These are phyloP conservation scores for Thunnus thynnus DNA, from an alignment of 2,113 vertebrate genomes.

Conservation along the genomic window DNA sequence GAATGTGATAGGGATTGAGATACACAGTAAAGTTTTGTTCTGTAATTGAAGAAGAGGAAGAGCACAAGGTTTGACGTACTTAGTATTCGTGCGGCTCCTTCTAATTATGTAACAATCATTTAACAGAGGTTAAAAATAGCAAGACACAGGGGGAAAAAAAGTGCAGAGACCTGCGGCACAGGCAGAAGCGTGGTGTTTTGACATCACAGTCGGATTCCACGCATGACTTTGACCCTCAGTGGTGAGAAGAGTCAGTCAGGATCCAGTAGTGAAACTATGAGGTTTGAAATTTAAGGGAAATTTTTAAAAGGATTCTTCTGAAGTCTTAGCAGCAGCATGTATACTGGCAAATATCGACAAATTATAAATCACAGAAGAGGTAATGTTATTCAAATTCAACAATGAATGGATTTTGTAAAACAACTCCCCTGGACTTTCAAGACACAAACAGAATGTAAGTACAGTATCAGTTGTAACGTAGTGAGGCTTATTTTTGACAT, in stretches of 20 bases:
- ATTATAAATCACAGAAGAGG: not conserved
- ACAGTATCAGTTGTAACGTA: constrained; percentile 1
- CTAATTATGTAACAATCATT: constrained; percentile 26
- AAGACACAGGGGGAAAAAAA: not conserved
- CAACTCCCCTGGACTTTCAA: constrained; percentile 19
- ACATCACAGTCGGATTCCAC: constrained; percentile 14
- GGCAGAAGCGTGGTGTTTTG: not conserved
- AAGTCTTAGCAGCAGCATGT: not conserved
- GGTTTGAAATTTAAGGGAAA: not conserved
- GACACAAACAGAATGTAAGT: constrained; percentile 55
- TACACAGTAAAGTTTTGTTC: constrained; percentile 34
- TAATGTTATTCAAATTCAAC: constrained; percentile 7
- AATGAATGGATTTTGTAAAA: constrained; percentile 25
- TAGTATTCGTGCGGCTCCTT: constrained; percentile 28
- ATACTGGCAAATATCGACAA: not conserved
- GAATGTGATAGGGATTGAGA: constrained; percentile 27
- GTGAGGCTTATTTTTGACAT: not conserved
- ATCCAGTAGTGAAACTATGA: not conserved
- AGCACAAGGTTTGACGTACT: constrained; percentile 31
- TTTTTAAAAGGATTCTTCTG: not conserved
- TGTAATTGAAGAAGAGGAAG: constrained; percentile 31
- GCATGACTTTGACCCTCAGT: constrained; percentile 2
- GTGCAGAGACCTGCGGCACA: not conserved
- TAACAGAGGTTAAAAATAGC: constrained; percentile 38
- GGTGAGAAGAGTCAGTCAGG: not conserved